Base-by-base conservation (phyloP, 2,888 invertebrate genomes). In the Seira musarum region DNA sequence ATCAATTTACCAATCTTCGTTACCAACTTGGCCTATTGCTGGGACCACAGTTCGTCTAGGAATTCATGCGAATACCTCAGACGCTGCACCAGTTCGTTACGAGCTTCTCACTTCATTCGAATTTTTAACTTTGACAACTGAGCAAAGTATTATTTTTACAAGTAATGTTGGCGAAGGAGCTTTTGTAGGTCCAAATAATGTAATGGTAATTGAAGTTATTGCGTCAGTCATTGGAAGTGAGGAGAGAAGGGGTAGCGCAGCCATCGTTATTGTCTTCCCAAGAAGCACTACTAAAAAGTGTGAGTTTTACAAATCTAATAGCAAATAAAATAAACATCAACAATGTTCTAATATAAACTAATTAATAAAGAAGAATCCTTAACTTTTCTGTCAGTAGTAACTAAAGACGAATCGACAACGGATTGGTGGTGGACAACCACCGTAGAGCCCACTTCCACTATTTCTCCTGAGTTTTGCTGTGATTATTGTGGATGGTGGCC, bases 181-280 rank as follows among this genome's bases (percentile, higher is more conserved):
- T 3, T 73, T 22, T 65, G 74, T 74, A 2, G 74, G 66, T 17
- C 73, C 73, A 0, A 66, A 66, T 21, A 74, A 74, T 60, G 74
- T 74, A 0, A 72, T 72, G 64, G 10, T 72, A 1, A n/a, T 72
- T 46, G 72, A 72, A 25, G n/a, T n/a, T n/a, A n/a, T 65, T 17
- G 66, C 66, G 15, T 1, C 35, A 8, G 66, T 66, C 3, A 19
- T 46, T 2, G 19, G 40, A 15, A 40, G 40, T 66, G 46, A 30
- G 10, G 13, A 1, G 10, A 8, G 40, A 19, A 1, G n/a, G 10
- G 19, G 40, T 25, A 66, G 6, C 40, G 25, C 66, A 15, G 66
- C 40, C 2, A n/a, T 66, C 6, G 40, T 35, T 5, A 25, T 66
- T 2, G 66, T 66, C 40, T 66, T 66, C 21, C 66, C 66, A 24